Base-by-base conservation (phyloP, 2,888 invertebrate species). In the Andrena marginata region DNA sequence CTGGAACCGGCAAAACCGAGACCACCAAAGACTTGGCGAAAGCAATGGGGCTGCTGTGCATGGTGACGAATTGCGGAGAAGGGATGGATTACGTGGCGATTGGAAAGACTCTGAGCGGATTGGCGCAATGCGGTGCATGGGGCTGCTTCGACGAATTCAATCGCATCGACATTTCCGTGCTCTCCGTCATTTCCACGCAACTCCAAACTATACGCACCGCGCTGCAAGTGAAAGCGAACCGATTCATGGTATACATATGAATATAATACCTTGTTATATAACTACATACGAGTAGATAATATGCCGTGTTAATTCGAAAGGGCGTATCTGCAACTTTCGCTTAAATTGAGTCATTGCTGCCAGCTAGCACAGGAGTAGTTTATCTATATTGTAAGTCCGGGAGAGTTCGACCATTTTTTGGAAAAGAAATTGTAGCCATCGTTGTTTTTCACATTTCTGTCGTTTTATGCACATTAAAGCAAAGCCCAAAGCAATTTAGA, bases 131-230 rank as follows among this genome's bases (percentile, higher is more conserved):
- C 92, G 99, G 99, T 0, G 98, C 98, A 2, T 99, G 99, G 99
- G 99, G 98, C 1, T 99, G 98, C 93, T 99, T 99, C 92, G 98
- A 99, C 89, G 98, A 98, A 94, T 99, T 99, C 94, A 98, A 99
- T 94, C 95, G 98, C 49, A 98, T 99, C 86, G 98, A 98, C 85
- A 96, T 98, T 4, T 98, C 98, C 0, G 98, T 98, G 64, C 94
- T 99, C 26, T 98, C 98, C 20, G 98, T 99, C 2, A 98, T 99
- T 91, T 98, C 98, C 0, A 97, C 98, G 0, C 98, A 98, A 93
- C 94, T 99, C 85, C 98, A 98, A 93, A 98, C 98, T 16, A 98
- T 99, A 80, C 95, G 98, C 74, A 97, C 97, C 89, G 98, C 97
- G 0, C 94, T 99, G 67, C 95, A 98, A 69, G 96, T 96, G 93